Percentiles rank a stretch among this genome's conserved stretches.
Conservation (phyloP, 2,888 invertebrate genomes). For the Rotaria magnacalcarata region DNA sequence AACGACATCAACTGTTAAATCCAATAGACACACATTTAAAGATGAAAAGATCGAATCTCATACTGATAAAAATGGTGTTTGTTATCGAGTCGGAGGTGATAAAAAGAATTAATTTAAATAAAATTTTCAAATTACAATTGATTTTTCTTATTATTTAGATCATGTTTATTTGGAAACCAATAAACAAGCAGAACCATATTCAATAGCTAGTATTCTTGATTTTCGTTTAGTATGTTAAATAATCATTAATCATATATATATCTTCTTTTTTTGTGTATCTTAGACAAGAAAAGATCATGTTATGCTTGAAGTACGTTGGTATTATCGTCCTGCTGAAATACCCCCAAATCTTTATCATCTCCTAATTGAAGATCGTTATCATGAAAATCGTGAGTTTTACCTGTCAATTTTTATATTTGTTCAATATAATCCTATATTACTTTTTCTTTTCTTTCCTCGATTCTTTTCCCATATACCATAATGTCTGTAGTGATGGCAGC, state of each 20-base stretch:
- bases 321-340: slow-evolving; percentile 63
- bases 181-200: slow-evolving; percentile 43
- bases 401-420: not conserved
- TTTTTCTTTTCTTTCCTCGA: not conserved
- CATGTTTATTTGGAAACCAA: slow-evolving; percentile 46
- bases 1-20: slow-evolving; percentile 19
- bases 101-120: not conserved
- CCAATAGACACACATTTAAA: slow-evolving; percentile 42
- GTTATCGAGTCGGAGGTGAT: slow-evolving; percentile 37
- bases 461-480: not conserved
- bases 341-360: slow-evolving; percentile 63
- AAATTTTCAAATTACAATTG: not conserved
- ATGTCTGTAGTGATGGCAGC: not conserved
- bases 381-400: slow-evolving; percentile 50
- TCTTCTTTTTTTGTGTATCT: slow-evolving; percentile 48
- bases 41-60: slow-evolving; percentile 44
- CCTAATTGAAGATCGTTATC: slow-evolving; percentile 60
- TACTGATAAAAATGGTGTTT: slow-evolving; percentile 45
- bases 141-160: slow-evolving; percentile 17
- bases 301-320: slow-evolving; percentile 63
- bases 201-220: slow-evolving; percentile 43
- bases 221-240: slow-evolving; percentile 43
- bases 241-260: not conserved
- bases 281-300: slow-evolving; percentile 63
- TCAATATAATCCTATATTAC: too few species aligned